Percentiles rank a stretch among this genome's conserved stretches.
Evolutionary conservation across 2,113 vertebrate species (phyloP).

Genomic region (Gymnarchus niloticus): DNA sequence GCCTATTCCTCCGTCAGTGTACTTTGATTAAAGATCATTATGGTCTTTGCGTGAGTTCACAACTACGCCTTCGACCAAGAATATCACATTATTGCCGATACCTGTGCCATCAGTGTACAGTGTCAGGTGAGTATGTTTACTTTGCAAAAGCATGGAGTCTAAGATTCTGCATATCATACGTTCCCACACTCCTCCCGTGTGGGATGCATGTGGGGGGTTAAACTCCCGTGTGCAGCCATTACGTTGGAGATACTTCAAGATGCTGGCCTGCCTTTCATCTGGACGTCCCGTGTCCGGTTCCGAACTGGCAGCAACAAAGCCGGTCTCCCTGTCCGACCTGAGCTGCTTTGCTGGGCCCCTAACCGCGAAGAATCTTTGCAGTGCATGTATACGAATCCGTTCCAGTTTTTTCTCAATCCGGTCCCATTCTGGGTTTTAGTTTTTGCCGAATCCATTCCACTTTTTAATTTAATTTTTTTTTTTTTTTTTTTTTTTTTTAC

Average conservation of each 20-base stretch:
- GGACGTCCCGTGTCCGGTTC: neutral
- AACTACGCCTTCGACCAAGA: neutral
- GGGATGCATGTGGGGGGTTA: neutral
- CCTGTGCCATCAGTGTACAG: constrained; percentile 1
- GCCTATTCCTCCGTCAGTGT: neutral
- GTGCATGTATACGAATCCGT: neutral
- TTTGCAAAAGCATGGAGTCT: constrained; percentile 7
- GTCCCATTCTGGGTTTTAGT: too few relatives aligned
- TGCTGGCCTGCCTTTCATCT: neutral
- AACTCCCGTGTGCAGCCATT: neutral
- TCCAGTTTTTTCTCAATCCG: too few relatives aligned
- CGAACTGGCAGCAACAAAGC: neutral
- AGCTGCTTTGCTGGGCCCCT: constrained; percentile 1
- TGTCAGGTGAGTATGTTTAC: neutral
- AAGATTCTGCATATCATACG: neutral
- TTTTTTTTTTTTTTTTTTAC: too few relatives aligned
- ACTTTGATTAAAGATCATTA: neutral
- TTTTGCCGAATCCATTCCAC: too few relatives aligned
- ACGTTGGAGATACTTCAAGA: neutral
- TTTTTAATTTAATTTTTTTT: too few relatives aligned
- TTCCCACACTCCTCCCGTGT: neutral
- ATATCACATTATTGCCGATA: too few relatives aligned
- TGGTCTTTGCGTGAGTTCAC: neutral
- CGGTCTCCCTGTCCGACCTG: neutral
- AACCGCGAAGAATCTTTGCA: neutral